Percentiles rank a stretch among this genome's conserved stretches.
phyloP scores from a whole-genome alignment of 1,140 invertebrate species.

The Rhagoletis pomonella region DNA sequence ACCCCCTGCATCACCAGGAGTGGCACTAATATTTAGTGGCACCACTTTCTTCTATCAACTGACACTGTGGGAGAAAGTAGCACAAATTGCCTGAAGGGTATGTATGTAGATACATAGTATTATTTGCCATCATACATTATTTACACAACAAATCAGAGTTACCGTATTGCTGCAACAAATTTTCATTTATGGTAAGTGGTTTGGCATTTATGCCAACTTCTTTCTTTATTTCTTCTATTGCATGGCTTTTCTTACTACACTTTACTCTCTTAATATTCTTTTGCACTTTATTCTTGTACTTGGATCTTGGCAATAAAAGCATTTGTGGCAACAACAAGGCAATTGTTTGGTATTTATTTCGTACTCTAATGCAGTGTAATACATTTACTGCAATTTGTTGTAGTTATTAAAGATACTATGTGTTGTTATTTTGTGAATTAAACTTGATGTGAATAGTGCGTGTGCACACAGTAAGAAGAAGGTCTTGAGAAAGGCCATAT shows the following conservation, averaged over 20 bases:
- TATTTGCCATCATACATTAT: too few relatives aligned
- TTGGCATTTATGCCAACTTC: conserved; percentile 19
- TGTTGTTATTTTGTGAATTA: background rate
- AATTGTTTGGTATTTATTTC: conserved; percentile 32
- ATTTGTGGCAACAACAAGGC: background rate
- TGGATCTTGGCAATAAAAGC: background rate
- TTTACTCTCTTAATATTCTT: background rate
- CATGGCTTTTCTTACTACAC: background rate
- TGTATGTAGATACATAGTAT: too few relatives aligned
- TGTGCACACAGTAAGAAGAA: background rate
- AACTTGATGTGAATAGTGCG: background rate
- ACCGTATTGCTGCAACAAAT: conserved; percentile 45
- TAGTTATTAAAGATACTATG: background rate
- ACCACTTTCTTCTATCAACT: too few relatives aligned
- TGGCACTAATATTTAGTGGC: too few relatives aligned
- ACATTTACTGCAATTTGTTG: background rate
- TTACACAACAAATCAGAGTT: background rate
- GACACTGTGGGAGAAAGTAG: too few relatives aligned
- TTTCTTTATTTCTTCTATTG: conserved; percentile 11
- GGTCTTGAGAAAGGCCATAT: background rate
- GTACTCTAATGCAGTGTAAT: conserved; percentile 38
- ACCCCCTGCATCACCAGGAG: too few relatives aligned
- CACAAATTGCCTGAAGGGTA: too few relatives aligned
- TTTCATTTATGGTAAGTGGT: conserved; percentile 51
- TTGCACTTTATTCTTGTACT: background rate